phyloP scores from a whole-genome alignment of 2,113 vertebrate species.

The Kryptolebias marmoratus region DNA sequence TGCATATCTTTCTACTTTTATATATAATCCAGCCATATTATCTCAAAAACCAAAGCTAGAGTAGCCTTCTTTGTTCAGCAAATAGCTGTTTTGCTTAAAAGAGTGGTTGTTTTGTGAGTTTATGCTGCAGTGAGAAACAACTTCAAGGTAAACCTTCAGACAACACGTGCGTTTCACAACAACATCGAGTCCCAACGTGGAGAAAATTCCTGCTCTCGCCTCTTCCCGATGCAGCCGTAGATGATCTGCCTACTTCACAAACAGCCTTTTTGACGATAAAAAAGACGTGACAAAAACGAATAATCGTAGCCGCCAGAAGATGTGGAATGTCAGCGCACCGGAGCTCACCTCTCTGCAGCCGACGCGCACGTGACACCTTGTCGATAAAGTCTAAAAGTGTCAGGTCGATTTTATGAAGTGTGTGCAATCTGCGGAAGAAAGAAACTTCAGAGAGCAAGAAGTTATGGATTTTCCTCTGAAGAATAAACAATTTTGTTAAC shows the following conservation, averaged over 20 bases:
- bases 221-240: constrained; percentile 11
- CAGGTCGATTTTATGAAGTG: constrained; percentile 9
- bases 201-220: constrained; percentile 14
- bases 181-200: constrained; percentile 36
- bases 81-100: no score
- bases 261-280: not conserved
- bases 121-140: no score
- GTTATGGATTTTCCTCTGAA: constrained; percentile 24
- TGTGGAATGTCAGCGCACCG: constrained; percentile 5
- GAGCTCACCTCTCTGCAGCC: constrained; percentile 4
- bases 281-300: not conserved
- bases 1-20: no score
- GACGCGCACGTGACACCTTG: constrained; percentile 5
- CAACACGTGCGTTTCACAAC: constrained; percentile 32
- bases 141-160: not conserved
- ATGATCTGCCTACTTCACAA: not conserved
- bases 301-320: constrained; percentile 11
- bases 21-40: no score
- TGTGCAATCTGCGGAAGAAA: constrained; percentile 9
- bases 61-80: no score
- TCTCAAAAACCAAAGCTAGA: no score
- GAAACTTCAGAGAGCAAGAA: constrained; percentile 13
- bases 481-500: constrained; percentile 4
- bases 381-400: not conserved
- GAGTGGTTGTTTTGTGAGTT: no score